Evolutionary conservation across 2,888 invertebrate species (phyloP).

Genomic region (Ferrisia virgata): DNA sequence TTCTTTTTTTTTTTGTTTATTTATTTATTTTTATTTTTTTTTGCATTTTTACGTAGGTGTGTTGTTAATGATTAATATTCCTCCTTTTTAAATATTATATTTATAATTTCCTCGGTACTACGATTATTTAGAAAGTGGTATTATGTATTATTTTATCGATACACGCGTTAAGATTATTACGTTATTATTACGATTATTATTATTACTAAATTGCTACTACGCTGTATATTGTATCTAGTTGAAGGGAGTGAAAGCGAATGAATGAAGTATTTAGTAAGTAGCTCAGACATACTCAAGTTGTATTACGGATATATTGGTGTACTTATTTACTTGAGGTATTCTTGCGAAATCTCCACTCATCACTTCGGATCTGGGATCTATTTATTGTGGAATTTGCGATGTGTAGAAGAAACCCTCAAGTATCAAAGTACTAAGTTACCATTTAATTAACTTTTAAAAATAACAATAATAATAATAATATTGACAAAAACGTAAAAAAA

Average conservation of each 20-base stretch:
- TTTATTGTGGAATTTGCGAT: not conserved
- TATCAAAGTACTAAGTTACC: constrained; percentile 3
- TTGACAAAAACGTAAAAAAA: not conserved
- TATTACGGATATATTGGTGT: not conserved
- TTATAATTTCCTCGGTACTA: not conserved
- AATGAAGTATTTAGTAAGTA: not conserved
- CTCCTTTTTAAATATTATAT: not conserved
- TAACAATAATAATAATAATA: not conserved
- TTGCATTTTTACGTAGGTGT: constrained; percentile 25
- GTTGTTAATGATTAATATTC: constrained; percentile 34
- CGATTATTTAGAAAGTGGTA: not conserved
- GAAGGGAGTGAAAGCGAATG: not conserved
- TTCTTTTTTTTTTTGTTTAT: not conserved
- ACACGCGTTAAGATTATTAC: not conserved
- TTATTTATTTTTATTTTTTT: constrained; percentile 11
- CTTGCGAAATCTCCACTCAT: too few species aligned
- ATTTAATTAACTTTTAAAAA: not conserved
- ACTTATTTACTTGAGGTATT: not conserved
- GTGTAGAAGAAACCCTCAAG: not conserved
- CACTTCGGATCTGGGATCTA: not conserved
- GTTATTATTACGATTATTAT: too few species aligned
- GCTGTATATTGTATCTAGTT: not conserved
- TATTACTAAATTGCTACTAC: not conserved
- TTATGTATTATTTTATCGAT: not conserved
- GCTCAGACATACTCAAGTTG: not conserved